Conservation (phyloP, 2,797 vertebrate genomes). For the Girardinus metallicus region DNA sequence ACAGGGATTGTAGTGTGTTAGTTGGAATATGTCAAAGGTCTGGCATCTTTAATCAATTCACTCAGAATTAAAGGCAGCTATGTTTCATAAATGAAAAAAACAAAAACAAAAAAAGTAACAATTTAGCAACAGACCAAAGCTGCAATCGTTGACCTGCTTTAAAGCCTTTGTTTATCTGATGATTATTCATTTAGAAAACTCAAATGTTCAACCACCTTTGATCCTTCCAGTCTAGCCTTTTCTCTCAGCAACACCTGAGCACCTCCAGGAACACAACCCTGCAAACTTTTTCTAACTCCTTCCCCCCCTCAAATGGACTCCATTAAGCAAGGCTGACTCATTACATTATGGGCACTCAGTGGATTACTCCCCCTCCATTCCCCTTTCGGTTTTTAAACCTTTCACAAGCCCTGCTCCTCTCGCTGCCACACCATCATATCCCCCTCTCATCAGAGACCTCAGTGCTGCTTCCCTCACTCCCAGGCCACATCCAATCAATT, state of each 20-base stretch:
- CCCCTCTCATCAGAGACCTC: conserved; percentile 38
- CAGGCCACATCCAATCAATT: conserved; percentile 56
- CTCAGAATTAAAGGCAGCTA: conserved; percentile 33
- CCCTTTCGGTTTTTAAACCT: conserved; percentile 64
- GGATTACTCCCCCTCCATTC: conserved; percentile 72
- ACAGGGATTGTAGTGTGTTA: background rate
- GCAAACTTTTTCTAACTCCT: conserved; percentile 31
- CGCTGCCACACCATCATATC: conserved; percentile 16
- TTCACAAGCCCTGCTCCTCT: conserved; percentile 33
- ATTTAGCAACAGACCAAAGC: conserved; percentile 10
- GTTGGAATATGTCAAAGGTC: background rate
- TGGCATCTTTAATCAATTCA: conserved; percentile 25
- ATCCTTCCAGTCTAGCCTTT: conserved; percentile 13
- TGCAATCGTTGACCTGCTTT: conserved; percentile 5
- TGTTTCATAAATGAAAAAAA: background rate
- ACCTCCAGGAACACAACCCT: conserved; percentile 29
- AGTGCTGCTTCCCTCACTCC: conserved; percentile 31
- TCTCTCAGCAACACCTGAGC: conserved; percentile 3
- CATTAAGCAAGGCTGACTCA: conserved; percentile 76
- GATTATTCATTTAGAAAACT: conserved; percentile 14
- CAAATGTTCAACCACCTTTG: conserved; percentile 1
- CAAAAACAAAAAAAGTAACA: background rate
- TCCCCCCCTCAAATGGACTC: conserved; percentile 65
- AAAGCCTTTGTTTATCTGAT: conserved; percentile 4
- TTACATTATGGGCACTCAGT: conserved; percentile 81